Evolutionary conservation across 2,888 invertebrate genomes (phyloP).

Genomic region (Pyralis farinalis): DNA sequence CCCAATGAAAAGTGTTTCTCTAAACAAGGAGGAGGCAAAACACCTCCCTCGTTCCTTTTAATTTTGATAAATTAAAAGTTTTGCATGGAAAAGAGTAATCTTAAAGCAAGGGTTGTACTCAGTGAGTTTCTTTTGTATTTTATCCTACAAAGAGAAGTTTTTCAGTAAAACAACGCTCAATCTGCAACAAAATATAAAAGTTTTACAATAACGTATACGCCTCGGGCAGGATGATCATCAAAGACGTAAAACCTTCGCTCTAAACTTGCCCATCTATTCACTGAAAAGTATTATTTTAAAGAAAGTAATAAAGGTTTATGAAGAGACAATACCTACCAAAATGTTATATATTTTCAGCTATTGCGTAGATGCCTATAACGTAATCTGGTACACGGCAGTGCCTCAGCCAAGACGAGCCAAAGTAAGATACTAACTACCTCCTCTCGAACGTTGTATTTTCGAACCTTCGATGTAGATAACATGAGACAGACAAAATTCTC

Average conservation of each 20-base stretch:
- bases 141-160: conserved; percentile 70
- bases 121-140: conserved; percentile 74
- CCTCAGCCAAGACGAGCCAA: no score
- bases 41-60: conserved; percentile 44
- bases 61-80: conserved; percentile 78
- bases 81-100: conserved; percentile 60
- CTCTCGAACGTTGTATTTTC: no score
- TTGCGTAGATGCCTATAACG: no score
- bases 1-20: conserved; percentile 13
- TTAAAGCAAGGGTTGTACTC: conserved; percentile 68
- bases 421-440: no score
- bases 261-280: conserved; percentile 50
- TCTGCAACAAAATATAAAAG: conserved; percentile 77
- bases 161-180: conserved; percentile 74
- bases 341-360: background rate
- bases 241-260: conserved; percentile 50
- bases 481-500: no score
- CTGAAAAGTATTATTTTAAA: conserved; percentile 41
- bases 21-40: conserved; percentile 17
- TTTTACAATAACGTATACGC: conserved; percentile 75
- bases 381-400: no score
- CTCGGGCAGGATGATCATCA: conserved; percentile 64
- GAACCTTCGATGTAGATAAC: no score
- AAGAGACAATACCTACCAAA: conserved; percentile 15
- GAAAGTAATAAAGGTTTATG: conserved; percentile 33